These are phyloP conservation scores for Leucoraja erinaceus DNA, from an alignment of 2,113 vertebrate species.

Conservation along the genomic window DNA sequence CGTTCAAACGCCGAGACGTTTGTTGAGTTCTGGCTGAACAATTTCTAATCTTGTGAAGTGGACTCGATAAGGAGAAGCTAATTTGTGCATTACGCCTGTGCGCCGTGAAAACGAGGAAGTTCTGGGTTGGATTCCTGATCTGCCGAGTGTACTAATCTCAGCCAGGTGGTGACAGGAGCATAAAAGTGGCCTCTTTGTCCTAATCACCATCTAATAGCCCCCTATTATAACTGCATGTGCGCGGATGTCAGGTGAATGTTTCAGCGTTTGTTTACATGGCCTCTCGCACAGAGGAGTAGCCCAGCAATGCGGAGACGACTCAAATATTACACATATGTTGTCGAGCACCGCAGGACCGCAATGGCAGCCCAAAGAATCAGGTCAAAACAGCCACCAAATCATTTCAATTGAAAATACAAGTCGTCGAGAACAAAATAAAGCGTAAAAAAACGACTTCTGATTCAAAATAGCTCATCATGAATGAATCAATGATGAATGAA, in stretches of 20 bases:
- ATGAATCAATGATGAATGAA: no score
- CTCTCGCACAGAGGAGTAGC: background rate
- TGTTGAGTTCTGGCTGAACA: no score
- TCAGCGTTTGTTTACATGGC: background rate
- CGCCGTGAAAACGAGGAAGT: background rate
- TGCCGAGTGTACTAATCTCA: background rate
- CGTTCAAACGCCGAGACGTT: no score
- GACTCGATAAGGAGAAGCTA: background rate
- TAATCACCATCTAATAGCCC: constrained; percentile 17
- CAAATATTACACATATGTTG: background rate
- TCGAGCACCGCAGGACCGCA: background rate
- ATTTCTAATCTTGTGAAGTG: no score
- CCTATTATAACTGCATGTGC: background rate
- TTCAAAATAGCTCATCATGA: background rate
- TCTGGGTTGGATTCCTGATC: background rate
- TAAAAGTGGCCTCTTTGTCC: background rate
- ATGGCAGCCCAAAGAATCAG: background rate
- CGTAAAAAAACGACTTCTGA: background rate
- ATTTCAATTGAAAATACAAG: background rate
- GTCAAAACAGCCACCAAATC: background rate
- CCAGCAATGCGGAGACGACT: background rate
- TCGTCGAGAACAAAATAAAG: background rate
- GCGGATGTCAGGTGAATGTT: background rate
- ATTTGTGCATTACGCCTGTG: background rate
- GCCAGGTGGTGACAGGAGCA: background rate